Conservation (phyloP, 2,113 vertebrate genomes). For the Sorex fumeus region DNA sequence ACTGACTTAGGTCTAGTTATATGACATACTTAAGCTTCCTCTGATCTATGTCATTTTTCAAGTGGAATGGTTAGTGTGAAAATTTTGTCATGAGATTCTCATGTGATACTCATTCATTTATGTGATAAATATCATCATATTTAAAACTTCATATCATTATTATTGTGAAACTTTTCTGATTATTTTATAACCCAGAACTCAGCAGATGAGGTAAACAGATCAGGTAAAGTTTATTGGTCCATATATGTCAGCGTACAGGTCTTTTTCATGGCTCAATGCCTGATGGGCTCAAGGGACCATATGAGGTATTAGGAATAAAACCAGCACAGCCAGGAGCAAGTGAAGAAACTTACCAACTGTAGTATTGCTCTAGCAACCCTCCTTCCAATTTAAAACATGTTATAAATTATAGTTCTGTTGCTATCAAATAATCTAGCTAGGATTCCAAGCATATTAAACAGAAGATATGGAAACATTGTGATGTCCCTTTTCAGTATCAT, state of each 20-base stretch:
- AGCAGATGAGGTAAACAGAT: background rate
- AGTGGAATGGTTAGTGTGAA: background rate
- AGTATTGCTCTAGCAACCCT: too few species aligned
- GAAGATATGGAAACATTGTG: conserved; percentile 6
- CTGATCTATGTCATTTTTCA: background rate
- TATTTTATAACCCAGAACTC: background rate
- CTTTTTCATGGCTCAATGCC: too few species aligned
- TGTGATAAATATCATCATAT: conserved; percentile 1
- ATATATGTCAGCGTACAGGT: too few species aligned
- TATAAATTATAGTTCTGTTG: background rate
- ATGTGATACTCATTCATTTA: background rate
- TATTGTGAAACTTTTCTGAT: background rate
- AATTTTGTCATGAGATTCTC: background rate
- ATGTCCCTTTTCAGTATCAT: conserved; percentile 36
- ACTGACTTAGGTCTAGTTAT: background rate
- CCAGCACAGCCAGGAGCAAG: too few species aligned
- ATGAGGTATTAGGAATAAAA: too few species aligned
- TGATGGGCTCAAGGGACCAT: too few species aligned
- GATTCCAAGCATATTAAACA: conserved; percentile 19
- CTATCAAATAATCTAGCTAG: background rate
- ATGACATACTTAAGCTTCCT: background rate
- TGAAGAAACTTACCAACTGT: too few species aligned
- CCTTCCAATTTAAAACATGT: background rate
- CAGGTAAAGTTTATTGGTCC: too few species aligned
- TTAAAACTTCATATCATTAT: conserved; percentile 12